Evolutionary conservation across 2,113 vertebrate species (phyloP).

Genomic region (Poeciliopsis occidentalis): DNA sequence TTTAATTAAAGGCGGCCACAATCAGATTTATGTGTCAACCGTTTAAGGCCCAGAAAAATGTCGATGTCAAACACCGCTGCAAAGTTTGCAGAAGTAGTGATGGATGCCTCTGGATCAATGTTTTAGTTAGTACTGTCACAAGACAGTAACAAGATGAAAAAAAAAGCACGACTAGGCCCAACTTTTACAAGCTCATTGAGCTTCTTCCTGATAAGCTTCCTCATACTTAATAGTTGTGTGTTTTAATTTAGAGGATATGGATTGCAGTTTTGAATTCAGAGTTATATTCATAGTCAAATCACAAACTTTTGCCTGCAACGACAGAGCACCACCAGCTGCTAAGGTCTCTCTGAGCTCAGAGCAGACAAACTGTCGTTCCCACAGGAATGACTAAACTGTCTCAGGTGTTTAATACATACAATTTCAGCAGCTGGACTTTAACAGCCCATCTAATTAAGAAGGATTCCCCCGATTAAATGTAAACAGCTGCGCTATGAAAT

Average conservation of each 20-base stretch:
- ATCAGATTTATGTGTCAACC: too few species aligned
- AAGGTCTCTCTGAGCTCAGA: constrained; percentile 28
- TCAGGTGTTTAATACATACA: constrained; percentile 58
- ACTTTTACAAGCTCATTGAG: too few species aligned
- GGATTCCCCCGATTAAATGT: constrained; percentile 43
- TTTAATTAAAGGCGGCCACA: too few species aligned
- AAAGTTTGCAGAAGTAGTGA: too few species aligned
- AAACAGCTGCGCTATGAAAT: constrained; percentile 47
- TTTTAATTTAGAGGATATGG: not conserved
- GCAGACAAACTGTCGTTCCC: constrained; percentile 59
- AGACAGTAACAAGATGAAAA: too few species aligned
- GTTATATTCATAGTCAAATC: not conserved
- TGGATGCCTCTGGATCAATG: too few species aligned
- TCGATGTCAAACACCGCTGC: too few species aligned
- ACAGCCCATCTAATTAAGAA: constrained; percentile 49
- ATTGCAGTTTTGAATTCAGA: not conserved
- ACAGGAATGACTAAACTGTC: constrained; percentile 61
- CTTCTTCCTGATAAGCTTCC: too few species aligned
- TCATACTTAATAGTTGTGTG: not conserved
- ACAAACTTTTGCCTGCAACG: not conserved
- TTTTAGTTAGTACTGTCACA: too few species aligned
- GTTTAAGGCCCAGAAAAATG: too few species aligned
- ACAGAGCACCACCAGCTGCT: constrained; percentile 73
- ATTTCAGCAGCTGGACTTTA: constrained; percentile 63
- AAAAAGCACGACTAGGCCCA: too few species aligned